Evolutionary conservation across 2,888 invertebrate species (phyloP).

Genomic region (Drosophila ezoana): DNA sequence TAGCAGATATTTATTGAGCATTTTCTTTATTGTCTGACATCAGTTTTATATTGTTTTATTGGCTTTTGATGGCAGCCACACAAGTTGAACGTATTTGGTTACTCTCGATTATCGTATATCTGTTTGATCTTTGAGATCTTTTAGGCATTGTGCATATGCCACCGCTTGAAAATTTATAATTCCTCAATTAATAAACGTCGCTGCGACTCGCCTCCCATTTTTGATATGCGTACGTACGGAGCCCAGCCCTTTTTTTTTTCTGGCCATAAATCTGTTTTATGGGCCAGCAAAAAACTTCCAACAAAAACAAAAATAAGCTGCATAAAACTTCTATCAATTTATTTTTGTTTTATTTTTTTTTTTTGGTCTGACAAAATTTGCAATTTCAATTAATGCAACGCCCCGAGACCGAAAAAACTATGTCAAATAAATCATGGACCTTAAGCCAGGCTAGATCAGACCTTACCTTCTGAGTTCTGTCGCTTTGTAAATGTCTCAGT

Average conservation of each 20-base stretch:
- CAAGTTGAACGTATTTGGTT: constrained; percentile 65
- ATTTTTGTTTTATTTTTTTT: background rate
- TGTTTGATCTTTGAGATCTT: constrained; percentile 48
- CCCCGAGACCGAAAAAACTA: constrained; percentile 68
- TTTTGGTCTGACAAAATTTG: constrained; percentile 67
- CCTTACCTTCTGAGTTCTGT: constrained; percentile 23
- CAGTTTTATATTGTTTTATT: constrained; percentile 72
- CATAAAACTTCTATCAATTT: constrained; percentile 80
- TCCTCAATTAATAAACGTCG: constrained; percentile 76
- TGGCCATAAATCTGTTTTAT: constrained; percentile 75
- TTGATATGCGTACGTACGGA: constrained; percentile 30
- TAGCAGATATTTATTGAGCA: constrained; percentile 60
- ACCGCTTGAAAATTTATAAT: constrained; percentile 59
- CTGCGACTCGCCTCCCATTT: constrained; percentile 36
- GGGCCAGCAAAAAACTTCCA: constrained; percentile 63
- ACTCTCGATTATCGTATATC: constrained; percentile 41
- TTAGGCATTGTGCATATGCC: constrained; percentile 43
- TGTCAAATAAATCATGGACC: constrained; percentile 82
- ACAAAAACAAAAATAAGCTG: constrained; percentile 50
- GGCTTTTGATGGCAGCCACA: constrained; percentile 61
- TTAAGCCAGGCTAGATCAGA: constrained; percentile 18
- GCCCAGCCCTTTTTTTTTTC: constrained; percentile 66
- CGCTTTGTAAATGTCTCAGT: constrained; percentile 48
- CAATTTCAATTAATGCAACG: constrained; percentile 82
- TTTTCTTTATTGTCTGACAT: constrained; percentile 59